Percentiles rank a stretch among this genome's conserved stretches.
phyloP scores from a whole-genome alignment of 2,888 invertebrate genomes.

The Acronicta alni region DNA sequence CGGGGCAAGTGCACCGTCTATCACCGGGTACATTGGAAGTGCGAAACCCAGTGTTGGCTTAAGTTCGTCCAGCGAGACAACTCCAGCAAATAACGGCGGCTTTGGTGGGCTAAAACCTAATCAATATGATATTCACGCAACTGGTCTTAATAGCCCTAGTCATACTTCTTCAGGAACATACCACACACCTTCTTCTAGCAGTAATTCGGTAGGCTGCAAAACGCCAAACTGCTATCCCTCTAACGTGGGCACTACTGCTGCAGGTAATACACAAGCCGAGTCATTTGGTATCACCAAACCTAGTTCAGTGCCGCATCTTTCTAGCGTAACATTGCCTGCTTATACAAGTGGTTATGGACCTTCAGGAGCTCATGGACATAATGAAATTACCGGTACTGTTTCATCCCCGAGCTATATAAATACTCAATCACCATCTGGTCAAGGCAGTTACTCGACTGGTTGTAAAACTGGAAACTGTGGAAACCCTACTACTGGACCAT shows the following conservation, averaged over 20 bases:
- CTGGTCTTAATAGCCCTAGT: conserved; percentile 19
- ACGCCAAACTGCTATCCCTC: conserved; percentile 37
- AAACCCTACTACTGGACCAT: conserved; percentile 4
- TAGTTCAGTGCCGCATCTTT: conserved; percentile 12
- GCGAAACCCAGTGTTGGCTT: conserved; percentile 34
- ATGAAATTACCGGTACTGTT: conserved; percentile 17
- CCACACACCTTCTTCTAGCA: conserved; percentile 22
- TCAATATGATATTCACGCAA: conserved; percentile 21
- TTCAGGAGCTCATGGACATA: conserved; percentile 25
- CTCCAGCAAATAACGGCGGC: conserved; percentile 65
- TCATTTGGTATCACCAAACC: conserved; percentile 32
- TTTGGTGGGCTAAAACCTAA: conserved; percentile 71
- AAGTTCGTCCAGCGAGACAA: conserved; percentile 38
- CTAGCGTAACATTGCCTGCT: conserved; percentile 27
- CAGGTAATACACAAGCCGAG: conserved; percentile 22
- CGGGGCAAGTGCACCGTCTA: conserved; percentile 32
- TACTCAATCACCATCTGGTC: conserved; percentile 18
- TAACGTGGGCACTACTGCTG: conserved; percentile 9
- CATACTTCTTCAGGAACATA: conserved; percentile 19
- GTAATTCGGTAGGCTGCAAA: conserved; percentile 21
- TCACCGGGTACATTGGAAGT: conserved; percentile 30
- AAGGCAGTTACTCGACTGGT: conserved; percentile 17
- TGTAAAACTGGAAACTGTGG: conserved; percentile 24
- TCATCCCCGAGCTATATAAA: conserved; percentile 18
- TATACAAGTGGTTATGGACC: conserved; percentile 34